phyloP scores from a whole-genome alignment of 2,113 vertebrate species.

The Silurus glanis region DNA sequence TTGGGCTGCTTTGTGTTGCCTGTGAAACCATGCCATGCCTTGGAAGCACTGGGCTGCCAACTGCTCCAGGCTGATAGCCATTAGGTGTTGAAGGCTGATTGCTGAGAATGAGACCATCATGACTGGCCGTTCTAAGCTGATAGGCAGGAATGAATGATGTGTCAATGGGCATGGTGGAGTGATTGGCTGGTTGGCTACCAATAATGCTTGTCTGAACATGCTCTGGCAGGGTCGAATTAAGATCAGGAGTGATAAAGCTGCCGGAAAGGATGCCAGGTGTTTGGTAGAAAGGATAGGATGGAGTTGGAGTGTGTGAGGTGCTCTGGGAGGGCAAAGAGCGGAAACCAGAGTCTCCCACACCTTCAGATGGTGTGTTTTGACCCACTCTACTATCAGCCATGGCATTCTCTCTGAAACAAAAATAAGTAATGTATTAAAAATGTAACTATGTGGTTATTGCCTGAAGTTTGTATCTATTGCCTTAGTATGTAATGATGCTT shows the following conservation, averaged over 20 bases:
- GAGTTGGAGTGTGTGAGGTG: slow-evolving; percentile 65
- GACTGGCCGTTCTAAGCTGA: slow-evolving; percentile 68
- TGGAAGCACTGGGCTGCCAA: slow-evolving; percentile 64
- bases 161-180: slow-evolving; percentile 77
- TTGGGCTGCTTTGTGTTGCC: slow-evolving; percentile 59
- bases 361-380: slow-evolving; percentile 73
- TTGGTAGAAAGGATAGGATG: slow-evolving; percentile 65
- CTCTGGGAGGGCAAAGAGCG: slow-evolving; percentile 73
- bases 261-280: slow-evolving; percentile 59
- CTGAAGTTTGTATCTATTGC: neutral
- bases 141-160: slow-evolving; percentile 73
- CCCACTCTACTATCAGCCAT: slow-evolving; percentile 75
- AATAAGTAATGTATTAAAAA: slow-evolving; percentile 19
- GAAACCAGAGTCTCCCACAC: slow-evolving; percentile 76
- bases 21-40: slow-evolving; percentile 51
- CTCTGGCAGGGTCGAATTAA: slow-evolving; percentile 62
- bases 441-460: neutral
- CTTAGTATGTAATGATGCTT: neutral
- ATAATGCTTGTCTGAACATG: slow-evolving; percentile 61
- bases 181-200: slow-evolving; percentile 74
- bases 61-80: slow-evolving; percentile 61
- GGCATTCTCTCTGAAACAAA: slow-evolving; percentile 67
- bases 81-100: slow-evolving; percentile 59
- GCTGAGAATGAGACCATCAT: slow-evolving; percentile 50
- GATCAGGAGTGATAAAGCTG: slow-evolving; percentile 59